Evolutionary conservation across 2,113 vertebrate species (phyloP).

Genomic region (Megalops atlanticus): DNA sequence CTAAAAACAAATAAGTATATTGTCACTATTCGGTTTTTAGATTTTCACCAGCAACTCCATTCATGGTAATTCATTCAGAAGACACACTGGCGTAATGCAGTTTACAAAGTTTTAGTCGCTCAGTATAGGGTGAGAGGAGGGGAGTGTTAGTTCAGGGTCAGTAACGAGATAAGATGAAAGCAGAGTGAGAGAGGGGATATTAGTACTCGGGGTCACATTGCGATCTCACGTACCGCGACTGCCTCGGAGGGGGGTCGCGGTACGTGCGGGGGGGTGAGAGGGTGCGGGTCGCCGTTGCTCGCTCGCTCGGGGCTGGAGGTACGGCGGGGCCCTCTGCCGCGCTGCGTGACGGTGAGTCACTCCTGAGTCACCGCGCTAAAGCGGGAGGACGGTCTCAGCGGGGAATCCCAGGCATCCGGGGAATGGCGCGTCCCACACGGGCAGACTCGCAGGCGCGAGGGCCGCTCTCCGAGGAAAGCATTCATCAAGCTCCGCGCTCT

Average conservation of each 20-base stretch:
- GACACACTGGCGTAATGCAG: not conserved
- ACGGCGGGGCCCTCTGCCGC: not conserved
- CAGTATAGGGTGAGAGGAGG: not conserved
- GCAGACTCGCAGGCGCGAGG: not conserved
- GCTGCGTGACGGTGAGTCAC: constrained; percentile 35
- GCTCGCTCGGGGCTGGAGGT: not conserved
- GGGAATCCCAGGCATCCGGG: constrained; percentile 45
- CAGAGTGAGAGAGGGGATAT: not conserved
- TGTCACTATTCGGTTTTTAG: no score
- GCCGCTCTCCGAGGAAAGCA: not conserved
- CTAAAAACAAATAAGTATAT: no score
- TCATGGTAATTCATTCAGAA: not conserved
- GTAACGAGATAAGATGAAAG: not conserved
- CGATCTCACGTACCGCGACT: no score
- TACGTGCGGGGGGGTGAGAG: not conserved
- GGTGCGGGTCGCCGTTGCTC: no score
- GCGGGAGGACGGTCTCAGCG: constrained; percentile 21
- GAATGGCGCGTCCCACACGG: not conserved
- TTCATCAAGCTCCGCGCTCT: no score
- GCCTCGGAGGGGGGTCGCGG: not conserved
- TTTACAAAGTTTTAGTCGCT: not conserved
- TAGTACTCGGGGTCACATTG: not conserved
- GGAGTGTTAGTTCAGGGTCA: not conserved
- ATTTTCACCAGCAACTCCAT: not conserved
- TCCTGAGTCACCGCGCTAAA: constrained; percentile 45